phyloP scores from a whole-genome alignment of 2,113 vertebrate genomes.

The Nipponia nippon region DNA sequence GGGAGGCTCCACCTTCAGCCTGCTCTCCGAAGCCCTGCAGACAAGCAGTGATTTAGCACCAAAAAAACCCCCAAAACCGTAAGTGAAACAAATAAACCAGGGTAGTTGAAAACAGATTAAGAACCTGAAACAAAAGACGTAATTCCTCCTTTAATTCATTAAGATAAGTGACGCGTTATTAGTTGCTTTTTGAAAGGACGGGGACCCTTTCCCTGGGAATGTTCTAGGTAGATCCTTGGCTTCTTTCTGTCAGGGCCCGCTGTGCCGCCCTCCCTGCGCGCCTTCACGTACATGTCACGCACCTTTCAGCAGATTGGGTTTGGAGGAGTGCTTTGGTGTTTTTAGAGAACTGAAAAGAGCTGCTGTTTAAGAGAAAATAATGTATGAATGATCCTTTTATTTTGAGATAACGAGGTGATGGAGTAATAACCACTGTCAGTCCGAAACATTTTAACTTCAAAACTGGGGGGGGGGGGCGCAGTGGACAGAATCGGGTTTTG shows the following conservation, averaged over 20 bases:
- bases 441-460: neutral
- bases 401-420: neutral
- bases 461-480: neutral
- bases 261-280: rapidly evolving
- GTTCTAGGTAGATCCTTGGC: neutral
- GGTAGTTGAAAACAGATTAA: neutral
- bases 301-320: neutral
- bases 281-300: rapidly evolving
- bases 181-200: neutral
- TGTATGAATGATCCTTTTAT: neutral
- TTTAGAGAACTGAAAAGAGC: neutral
- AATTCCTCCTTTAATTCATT: neutral
- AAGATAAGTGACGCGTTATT: rapidly evolving
- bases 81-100: neutral
- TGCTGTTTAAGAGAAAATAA: neutral
- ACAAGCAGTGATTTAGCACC: neutral
- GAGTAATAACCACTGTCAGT: neutral
- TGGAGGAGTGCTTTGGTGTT: neutral
- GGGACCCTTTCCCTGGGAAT: neutral
- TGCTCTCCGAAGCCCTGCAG: neutral
- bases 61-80: neutral
- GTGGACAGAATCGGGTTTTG: too few relatives aligned
- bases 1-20: neutral
- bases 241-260: neutral
- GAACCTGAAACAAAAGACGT: neutral